A percentile compares a stretch with the other conserved stretches of the same genome.
phyloP scores from a whole-genome alignment of 2,113 vertebrate species.

The Heteronetta atricapilla region DNA sequence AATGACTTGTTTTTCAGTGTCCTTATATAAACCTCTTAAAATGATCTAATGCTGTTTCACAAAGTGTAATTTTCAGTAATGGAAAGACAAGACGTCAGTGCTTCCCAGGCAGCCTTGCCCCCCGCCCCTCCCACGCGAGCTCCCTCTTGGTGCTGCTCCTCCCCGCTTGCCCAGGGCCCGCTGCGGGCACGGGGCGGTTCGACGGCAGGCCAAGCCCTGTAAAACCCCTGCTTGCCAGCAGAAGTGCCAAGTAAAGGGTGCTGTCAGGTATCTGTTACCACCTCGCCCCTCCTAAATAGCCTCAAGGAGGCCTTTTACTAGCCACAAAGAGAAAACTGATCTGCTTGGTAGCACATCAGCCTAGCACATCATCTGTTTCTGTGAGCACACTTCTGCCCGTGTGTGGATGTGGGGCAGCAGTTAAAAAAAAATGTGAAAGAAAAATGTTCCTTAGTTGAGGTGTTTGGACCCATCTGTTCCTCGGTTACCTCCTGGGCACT shows the following conservation, averaged over 20 bases:
- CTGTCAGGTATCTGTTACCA: background rate
- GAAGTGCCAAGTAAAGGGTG: background rate
- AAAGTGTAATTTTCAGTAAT: conserved; percentile 67
- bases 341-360: background rate
- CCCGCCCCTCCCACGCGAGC: conserved; percentile 13
- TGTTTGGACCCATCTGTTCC: background rate
- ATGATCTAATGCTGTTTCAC: conserved; percentile 59
- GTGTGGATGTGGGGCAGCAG: background rate
- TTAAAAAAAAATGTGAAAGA: background rate
- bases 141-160: background rate
- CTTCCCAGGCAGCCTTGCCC: conserved; percentile 49
- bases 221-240: background rate
- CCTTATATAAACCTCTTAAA: conserved; percentile 65
- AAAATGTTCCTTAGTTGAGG: background rate
- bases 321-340: background rate
- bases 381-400: fast-evolving
- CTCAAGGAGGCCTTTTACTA: background rate
- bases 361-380: background rate
- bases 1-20: conserved; percentile 49
- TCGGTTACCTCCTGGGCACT: background rate
- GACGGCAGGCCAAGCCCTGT: fast-evolving
- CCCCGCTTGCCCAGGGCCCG: background rate
- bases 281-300: background rate
- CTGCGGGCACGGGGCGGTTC: background rate
- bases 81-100: conserved; percentile 69